Evolutionary conservation across 2,888 invertebrate genomes (phyloP).

Genomic region (Dryococelus australis): DNA sequence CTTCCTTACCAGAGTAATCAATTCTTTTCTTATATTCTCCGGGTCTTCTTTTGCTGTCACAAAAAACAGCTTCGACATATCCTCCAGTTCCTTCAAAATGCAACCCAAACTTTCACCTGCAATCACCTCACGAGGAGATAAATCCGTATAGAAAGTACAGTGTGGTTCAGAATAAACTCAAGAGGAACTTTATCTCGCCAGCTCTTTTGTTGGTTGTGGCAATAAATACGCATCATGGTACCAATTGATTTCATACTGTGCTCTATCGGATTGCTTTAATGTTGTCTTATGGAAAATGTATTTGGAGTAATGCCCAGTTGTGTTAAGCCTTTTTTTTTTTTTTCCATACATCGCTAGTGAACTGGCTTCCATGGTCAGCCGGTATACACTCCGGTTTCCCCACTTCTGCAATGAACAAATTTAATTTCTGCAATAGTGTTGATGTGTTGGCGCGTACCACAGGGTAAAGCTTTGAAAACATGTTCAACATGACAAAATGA

Average conservation of each 20-base stretch:
- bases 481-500: background rate
- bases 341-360: background rate
- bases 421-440: background rate
- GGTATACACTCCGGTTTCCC: background rate
- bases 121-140: too few species aligned
- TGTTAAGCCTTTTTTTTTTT: background rate
- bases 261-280: background rate
- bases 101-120: too few species aligned
- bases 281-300: background rate
- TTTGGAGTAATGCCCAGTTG: background rate
- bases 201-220: too few species aligned
- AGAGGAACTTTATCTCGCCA: too few species aligned
- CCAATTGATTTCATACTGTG: background rate
- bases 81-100: too few species aligned
- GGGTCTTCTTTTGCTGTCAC: too few species aligned
- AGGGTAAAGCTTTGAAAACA: background rate
- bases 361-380: background rate
- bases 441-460: background rate
- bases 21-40: too few species aligned
- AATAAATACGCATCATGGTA: too few species aligned
- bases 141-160: too few species aligned
- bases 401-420: background rate
- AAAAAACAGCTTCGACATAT: too few species aligned
- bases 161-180: too few species aligned
- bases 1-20: too few species aligned